Base-by-base conservation (phyloP, 2,113 vertebrate genomes). In the Sorex araneus region DNA sequence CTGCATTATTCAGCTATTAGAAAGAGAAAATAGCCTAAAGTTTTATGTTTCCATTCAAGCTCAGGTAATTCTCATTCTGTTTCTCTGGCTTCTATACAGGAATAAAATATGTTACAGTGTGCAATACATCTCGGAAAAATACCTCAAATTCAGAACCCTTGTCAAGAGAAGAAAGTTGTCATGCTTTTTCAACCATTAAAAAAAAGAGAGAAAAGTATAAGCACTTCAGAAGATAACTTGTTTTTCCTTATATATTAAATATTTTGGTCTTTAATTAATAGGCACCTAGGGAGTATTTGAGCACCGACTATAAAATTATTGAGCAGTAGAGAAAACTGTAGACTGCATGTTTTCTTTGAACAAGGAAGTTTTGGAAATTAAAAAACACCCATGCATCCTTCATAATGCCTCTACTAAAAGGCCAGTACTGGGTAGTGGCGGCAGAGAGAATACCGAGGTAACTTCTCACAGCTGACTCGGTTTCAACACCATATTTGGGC, bases 21-120 rank as follows among this genome's bases (percentile, higher is more conserved):
- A 87, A 94, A 87, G 73, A 91, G 78, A 75, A 94, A 90, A 93
- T 71, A 79, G 76, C 32, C 93, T 75, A 18, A 78, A 83, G 63
- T 89, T 95, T 95, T 87, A 74, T 21, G 28, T 82, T 93, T 95
- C 54, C 82, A 73, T 95, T 94, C 80, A 87, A 30, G 25, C 43
- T 86, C 74, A 50, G n/a, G 73, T 80, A 87, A 95, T 93, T 94
- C 50, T 90, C 82, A 64, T 89, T 89, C 40, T 30, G 45, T 93
- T 90, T 43, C 50, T 64, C 6, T 32, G 73, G 8, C 64, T 90
- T 92, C 79, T 88, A 36, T 40, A 5, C 12, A 10, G 81, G 25
- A 75, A 90, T 71, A 83, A 74, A 90, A 66, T 85, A 70, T 89
- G 25, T 91, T 91, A 67, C 6, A 90, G 60, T 30, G 57, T 73